These are phyloP conservation scores for Porphyrio hochstetteri DNA, from an alignment of 2,113 vertebrate species.

Conservation along the genomic window DNA sequence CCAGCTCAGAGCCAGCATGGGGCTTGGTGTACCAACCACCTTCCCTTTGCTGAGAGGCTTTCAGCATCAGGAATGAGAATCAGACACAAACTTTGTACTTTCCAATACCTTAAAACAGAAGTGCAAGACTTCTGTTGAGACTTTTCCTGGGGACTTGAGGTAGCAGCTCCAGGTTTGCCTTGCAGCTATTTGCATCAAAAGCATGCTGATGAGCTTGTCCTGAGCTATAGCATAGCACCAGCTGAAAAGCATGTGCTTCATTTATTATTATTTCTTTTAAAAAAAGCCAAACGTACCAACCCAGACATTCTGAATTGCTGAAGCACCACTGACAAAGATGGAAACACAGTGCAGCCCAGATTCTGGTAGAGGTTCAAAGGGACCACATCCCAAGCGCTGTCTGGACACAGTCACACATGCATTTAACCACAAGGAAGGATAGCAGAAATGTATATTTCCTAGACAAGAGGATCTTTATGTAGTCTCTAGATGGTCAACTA, in stretches of 20 bases:
- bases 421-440: not conserved
- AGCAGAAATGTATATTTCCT: not conserved
- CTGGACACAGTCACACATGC: not conserved
- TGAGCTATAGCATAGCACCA: not conserved
- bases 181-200: not conserved
- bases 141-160: not conserved
- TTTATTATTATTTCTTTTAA: not conserved
- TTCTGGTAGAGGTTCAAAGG: not conserved
- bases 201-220: not conserved
- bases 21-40: not conserved
- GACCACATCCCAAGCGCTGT: not conserved
- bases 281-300: not conserved
- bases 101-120: not conserved
- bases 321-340: not conserved
- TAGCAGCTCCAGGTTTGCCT: not conserved
- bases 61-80: not conserved
- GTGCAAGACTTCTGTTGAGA: not conserved
- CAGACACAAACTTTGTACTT: not conserved
- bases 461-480: not conserved
- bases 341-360: not conserved
- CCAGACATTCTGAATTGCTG: not conserved
- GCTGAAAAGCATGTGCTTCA: not conserved
- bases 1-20: fast-evolving
- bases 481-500: not conserved
- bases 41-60: not conserved